Percentiles rank a stretch among this genome's conserved stretches.
These are phyloP conservation scores for Scelioninae gen. 1 DNA, from an alignment of 2,888 invertebrate genomes.

Conservation along the genomic window DNA sequence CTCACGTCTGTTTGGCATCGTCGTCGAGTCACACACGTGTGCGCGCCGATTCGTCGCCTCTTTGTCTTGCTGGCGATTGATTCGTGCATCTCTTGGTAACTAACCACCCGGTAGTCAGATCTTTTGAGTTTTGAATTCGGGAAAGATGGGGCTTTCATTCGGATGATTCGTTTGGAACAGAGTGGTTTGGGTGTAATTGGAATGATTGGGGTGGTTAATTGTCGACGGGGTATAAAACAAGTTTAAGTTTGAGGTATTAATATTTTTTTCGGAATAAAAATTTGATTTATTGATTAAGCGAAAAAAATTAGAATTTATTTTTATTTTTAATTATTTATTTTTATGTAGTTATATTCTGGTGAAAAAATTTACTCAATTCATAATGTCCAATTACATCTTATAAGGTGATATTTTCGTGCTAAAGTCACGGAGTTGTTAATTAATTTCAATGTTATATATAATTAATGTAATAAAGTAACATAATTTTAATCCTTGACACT, in stretches of 20 bases:
- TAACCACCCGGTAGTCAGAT: conserved; percentile 11
- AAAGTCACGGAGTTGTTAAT: no score
- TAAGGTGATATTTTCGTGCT: no score
- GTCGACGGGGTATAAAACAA: not conserved
- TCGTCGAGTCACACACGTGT: conserved; percentile 46
- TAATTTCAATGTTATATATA: no score
- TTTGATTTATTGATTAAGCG: no score
- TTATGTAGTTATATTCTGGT: no score
- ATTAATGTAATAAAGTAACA: no score
- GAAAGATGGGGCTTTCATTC: conserved; percentile 9
- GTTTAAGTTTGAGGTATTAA: not conserved
- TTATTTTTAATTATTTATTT: no score
- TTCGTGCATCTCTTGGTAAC: conserved; percentile 12
- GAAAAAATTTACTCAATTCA: no score
- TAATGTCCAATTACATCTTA: no score
- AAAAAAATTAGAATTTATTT: no score
- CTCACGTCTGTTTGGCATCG: conserved; percentile 43
- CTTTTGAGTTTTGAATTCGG: conserved; percentile 1
- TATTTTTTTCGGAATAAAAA: no score
- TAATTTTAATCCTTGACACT: no score
- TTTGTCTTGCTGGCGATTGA: conserved; percentile 39
- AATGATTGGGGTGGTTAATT: conserved; percentile 1
- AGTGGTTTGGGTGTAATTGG: not conserved
- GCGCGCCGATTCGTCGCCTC: conserved; percentile 21
- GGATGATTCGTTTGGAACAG: conserved; percentile 3